Base-by-base conservation (phyloP, 92 coral and sea anemone genomes). In the Zoanthus gigantus region DNA sequence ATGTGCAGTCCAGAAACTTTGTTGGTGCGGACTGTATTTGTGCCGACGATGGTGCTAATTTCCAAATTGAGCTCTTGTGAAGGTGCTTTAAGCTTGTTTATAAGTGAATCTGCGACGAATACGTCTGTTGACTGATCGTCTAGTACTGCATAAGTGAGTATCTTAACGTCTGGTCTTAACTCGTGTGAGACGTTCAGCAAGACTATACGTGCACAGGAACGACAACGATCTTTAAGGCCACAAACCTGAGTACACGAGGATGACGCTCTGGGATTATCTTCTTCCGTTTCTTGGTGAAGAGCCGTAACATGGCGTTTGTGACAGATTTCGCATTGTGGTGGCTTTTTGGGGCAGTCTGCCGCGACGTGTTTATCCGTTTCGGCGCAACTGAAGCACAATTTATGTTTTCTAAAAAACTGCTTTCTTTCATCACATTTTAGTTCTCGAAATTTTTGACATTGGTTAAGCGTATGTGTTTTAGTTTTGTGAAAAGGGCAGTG, bases 51-150 rank as follows among this genome's bases (percentile, higher is more conserved):
- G 42, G 89, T 85, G 14, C 28, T 74, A 28, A 85, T 65, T 16
- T 56, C 31, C 11, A 85, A 23, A 3, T 54, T 53, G 46, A 75
- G 50, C 37, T 74, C 74, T 1, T 42, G 75, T 3, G 61, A 52
- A 6, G 42, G 45, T n/a, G 60, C 74, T 13, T 56, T 47, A 6
- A 85, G 53, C 16, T 75, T 72, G 10, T 74, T 56, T 50, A 75
- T 31, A 32, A 89, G 89, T 12, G 94, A 56, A 30, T 89, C 81
- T 71, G 94, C 83, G 17, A 91, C 56, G 60, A 94, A 89, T n/a
- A 94, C 93, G 48, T 91, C 93, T 4, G 94, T 88, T 0, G 96
- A 91, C 79, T 94, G 96, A 87, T 91, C 92, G 60, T 94, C 92
- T 44, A 87, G 84, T 12, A 89, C 91, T 68, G 94, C 93, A 66